Evolutionary conservation across 2,797 vertebrate species (phyloP).

Genomic region (Nannoperca obscura): DNA sequence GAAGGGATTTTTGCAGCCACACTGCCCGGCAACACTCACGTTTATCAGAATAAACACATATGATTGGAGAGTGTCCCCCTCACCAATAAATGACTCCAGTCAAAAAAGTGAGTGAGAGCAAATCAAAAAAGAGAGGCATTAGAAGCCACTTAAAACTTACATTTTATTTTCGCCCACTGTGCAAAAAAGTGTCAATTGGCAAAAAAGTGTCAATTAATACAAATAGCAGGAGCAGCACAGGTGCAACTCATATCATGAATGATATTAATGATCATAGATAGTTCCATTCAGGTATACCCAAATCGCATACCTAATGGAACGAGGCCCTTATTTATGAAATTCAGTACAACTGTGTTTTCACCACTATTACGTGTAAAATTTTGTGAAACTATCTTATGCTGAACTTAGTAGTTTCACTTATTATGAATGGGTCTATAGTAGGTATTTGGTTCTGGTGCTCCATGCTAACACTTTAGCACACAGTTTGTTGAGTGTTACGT

Average conservation of each 20-base stretch:
- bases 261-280: too few relatives aligned
- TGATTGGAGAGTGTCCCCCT: constrained; percentile 33
- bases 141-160: not conserved
- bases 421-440: not conserved
- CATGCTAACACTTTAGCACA: constrained; percentile 2
- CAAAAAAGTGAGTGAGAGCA: not conserved
- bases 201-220: not conserved
- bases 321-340: not conserved
- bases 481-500: not conserved
- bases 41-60: constrained; percentile 60
- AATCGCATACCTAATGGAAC: not conserved
- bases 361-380: not conserved
- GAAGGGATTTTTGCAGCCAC: constrained; percentile 52
- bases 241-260: not conserved
- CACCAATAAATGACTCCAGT: constrained; percentile 43
- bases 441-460: not conserved
- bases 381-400: not conserved
- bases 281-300: not conserved
- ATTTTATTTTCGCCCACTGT: not conserved
- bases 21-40: constrained; percentile 58
- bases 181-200: not conserved
- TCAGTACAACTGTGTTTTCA: not conserved
- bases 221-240: not conserved
- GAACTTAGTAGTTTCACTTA: not conserved
- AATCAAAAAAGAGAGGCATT: not conserved